Base-by-base conservation (phyloP, 2,888 invertebrate genomes). In the Chesias legatella region DNA sequence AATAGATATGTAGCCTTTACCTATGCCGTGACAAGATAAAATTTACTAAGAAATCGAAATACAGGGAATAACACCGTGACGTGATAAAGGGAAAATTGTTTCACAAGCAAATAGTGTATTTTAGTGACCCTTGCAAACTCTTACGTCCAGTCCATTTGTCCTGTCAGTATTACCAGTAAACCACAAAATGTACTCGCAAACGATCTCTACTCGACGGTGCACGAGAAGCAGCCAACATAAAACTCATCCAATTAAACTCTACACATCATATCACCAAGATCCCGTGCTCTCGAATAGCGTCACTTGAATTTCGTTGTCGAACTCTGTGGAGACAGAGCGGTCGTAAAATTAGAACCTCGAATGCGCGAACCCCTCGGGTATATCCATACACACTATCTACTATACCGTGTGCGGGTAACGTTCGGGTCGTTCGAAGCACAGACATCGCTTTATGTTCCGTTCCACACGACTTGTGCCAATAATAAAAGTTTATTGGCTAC, bases 291-390 rank as follows among this genome's bases (percentile, higher is more conserved):
- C 73, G 66, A 74, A 79, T 74, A 75, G 74, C 80, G 61, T 67
- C 72, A 75, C 79, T 82, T 79, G 79, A 83, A 81, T 81, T 80
- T 80, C 77, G 79, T 81, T 78, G 77, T 72, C 69, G 65, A 70
- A 69, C 67, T 70, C 71, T 67, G 67, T 66, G 60, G 73, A 77
- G 75, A 74, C 71, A 73, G 73, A 60, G 66, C 64, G 73, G 64
- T 83, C 81, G 78, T 84, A 80, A 85, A 85, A 83, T 83, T 81
- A 79, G 74, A 73, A 65, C 61, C 66, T 63, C 58, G 57, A 65
- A 69, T 67, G 66, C 61, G 56, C 52, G 48, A 44, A 33, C 56
- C 56, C 53, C 51, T 43, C 43, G 47, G 39, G 41, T 38, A 47
- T 43, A 49, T 44, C 36, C 43, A 37, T 53, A 54, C 33, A 43